These are phyloP conservation scores for Tupaia tana DNA, from an alignment of 2,113 vertebrate species.

Conservation along the genomic window DNA sequence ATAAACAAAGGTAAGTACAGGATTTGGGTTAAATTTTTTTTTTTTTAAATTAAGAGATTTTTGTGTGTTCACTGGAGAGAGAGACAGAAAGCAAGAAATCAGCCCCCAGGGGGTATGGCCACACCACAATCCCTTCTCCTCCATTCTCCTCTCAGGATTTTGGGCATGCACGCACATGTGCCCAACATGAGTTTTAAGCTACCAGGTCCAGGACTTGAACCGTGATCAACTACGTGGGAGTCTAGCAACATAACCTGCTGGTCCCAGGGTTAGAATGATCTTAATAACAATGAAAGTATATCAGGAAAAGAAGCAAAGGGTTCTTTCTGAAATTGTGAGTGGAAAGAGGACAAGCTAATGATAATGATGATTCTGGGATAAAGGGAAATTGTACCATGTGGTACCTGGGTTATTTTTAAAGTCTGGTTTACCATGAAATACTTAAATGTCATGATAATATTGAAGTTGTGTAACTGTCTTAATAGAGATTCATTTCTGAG, in stretches of 20 bases:
- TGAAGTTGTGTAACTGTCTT: background rate
- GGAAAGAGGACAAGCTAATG: background rate
- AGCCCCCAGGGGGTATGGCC: no score
- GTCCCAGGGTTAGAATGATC: no score
- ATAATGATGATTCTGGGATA: background rate
- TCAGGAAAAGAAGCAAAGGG: background rate
- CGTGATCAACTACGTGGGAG: no score
- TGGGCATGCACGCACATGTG: no score
- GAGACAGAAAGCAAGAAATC: no score
- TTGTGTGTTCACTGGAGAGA: no score
- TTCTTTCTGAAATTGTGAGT: background rate
- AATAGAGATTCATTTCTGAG: conserved; percentile 14
- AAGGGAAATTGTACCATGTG: background rate
- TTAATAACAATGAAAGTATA: background rate
- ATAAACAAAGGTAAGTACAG: background rate
- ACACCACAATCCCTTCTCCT: no score
- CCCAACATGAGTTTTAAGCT: no score
- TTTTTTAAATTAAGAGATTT: no score
- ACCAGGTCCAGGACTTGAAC: no score
- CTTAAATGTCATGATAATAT: background rate
- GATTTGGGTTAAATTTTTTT: background rate
- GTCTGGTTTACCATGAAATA: conserved; percentile 1
- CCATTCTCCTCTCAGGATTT: no score
- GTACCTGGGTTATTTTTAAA: background rate
- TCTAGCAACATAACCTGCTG: no score